Percentiles rank a stretch among this genome's conserved stretches.
Conservation (phyloP, 2,888 invertebrate species). For the Lutraria lutraria region DNA sequence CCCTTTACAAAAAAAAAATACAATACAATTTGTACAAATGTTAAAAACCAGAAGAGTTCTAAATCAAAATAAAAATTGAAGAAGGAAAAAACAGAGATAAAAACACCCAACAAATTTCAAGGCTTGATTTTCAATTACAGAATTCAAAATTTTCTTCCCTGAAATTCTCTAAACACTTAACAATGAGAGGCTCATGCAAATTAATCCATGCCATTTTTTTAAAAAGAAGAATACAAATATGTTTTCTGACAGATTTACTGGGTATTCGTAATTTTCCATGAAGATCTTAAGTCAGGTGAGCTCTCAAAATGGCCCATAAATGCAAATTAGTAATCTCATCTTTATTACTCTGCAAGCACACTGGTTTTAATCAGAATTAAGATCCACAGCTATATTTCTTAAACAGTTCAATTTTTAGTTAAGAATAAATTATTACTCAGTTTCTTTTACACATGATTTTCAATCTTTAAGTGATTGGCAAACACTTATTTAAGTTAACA, state of each 20-base stretch:
- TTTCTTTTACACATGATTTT: slow-evolving; percentile 5
- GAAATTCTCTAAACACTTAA: slow-evolving; percentile 13
- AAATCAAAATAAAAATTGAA: slow-evolving; percentile 22
- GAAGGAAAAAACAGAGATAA: neutral
- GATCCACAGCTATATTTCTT: neutral
- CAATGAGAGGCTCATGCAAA: neutral
- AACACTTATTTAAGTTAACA: slow-evolving; percentile 25
- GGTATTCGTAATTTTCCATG: slow-evolving; percentile 9
- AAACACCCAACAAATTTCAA: slow-evolving; percentile 9
- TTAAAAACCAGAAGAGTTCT: slow-evolving; percentile 17
- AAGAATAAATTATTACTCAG: neutral
- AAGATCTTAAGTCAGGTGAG: slow-evolving; percentile 21
- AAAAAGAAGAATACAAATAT: neutral
- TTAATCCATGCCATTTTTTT: neutral
- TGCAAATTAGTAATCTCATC: neutral
- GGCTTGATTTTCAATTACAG: slow-evolving; percentile 22
- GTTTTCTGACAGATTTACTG: slow-evolving; percentile 15
- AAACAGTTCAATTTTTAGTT: neutral
- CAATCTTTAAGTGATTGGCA: slow-evolving; percentile 15
- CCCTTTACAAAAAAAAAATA: slow-evolving; percentile 20
- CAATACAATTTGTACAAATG: slow-evolving; percentile 25
- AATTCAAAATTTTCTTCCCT: slow-evolving; percentile 11
- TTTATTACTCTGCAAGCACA: neutral
- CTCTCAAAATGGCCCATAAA: slow-evolving; percentile 2
- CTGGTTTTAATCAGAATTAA: neutral